Conservation (phyloP, 1,140 invertebrate genomes). For the Andrena cerasifolii region DNA sequence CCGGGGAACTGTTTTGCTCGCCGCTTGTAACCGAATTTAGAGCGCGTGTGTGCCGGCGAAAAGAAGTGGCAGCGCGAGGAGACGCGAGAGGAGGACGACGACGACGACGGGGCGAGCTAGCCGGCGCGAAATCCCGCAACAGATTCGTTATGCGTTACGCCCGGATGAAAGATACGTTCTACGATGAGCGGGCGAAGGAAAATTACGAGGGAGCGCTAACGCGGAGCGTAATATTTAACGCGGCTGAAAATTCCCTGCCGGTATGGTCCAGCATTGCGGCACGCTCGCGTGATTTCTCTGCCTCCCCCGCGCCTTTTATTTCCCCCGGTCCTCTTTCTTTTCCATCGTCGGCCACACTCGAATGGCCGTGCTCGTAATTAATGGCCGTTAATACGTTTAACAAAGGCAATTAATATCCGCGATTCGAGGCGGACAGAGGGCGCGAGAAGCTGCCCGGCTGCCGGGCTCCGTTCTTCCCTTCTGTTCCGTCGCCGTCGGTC, state of each 20-base stretch:
- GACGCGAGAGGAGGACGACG: neutral
- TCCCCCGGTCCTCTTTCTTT: neutral
- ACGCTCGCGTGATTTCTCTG: conserved; percentile 32
- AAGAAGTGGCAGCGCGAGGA: conserved; percentile 33
- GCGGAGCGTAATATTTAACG: conserved; percentile 46
- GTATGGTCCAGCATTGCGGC: neutral
- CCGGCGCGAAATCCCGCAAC: conserved; percentile 51
- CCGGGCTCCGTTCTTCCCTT: neutral
- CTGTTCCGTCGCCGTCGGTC: neutral
- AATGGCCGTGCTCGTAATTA: conserved; percentile 9
- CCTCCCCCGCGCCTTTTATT: neutral
- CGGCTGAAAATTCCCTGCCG: conserved; percentile 33
- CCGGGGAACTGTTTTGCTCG: conserved; percentile 55
- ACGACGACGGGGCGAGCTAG: neutral
- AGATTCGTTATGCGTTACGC: conserved; percentile 32
- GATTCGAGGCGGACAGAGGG: conserved; percentile 3
- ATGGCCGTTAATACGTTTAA: conserved; percentile 42
- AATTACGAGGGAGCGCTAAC: conserved; percentile 37
- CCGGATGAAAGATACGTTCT: conserved; percentile 36
- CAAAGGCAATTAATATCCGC: conserved; percentile 38
- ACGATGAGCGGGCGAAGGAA: conserved; percentile 48
- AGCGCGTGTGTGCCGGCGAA: conserved; percentile 48
- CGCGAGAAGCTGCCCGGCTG: neutral
- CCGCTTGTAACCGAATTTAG: conserved; percentile 60
- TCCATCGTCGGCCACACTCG: neutral